These are phyloP conservation scores for Empis stercorea DNA, from an alignment of 2,888 invertebrate species.

Conservation along the genomic window DNA sequence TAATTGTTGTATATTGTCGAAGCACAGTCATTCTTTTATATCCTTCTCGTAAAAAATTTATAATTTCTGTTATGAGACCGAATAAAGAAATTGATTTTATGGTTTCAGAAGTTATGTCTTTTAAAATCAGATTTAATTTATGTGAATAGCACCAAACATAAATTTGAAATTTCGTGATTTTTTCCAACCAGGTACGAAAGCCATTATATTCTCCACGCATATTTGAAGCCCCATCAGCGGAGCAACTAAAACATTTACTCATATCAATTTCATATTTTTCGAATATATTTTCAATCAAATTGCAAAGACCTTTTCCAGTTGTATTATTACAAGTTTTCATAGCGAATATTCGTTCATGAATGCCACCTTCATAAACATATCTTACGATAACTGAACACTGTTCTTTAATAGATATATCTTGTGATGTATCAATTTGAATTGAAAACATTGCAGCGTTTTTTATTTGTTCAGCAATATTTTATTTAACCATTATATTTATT, in stretches of 20 bases:
- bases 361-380: neutral
- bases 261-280: neutral
- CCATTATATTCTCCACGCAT: neutral
- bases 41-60: too few species aligned
- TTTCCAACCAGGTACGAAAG: too few species aligned
- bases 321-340: neutral
- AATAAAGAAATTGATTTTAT: too few species aligned
- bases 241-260: neutral
- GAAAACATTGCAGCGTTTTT: constrained; percentile 1
- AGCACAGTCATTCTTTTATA: too few species aligned
- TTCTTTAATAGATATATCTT: neutral
- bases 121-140: too few species aligned
- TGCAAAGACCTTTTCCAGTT: neutral
- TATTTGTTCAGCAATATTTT: constrained; percentile 1
- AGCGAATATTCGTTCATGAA: neutral
- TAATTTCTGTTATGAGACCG: too few species aligned
- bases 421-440: constrained; percentile 1
- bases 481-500: neutral
- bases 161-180: too few species aligned
- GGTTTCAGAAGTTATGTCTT: too few species aligned
- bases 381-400: neutral
- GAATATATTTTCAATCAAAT: constrained; percentile 1
- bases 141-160: too few species aligned
- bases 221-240: neutral
- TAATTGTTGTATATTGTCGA: too few species aligned